Evolutionary conservation across 2,888 invertebrate genomes (phyloP), one percentile per base, ranked within the genome.

Genomic region (Ctena decussata): DNA sequence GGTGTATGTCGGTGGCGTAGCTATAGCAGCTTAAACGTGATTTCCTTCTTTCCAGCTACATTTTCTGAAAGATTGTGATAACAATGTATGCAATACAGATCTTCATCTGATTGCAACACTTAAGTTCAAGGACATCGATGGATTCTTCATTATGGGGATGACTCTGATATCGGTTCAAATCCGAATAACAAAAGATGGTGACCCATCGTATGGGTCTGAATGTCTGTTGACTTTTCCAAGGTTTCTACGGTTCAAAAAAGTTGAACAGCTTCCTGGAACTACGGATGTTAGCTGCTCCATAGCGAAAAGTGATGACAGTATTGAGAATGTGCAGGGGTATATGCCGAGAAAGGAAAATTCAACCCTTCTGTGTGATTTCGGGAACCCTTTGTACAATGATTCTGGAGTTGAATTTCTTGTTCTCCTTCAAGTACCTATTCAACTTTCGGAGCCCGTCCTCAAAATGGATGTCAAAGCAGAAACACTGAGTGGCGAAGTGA

Each of bases 201-300:
- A 93, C 32, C 89, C 89, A 6, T 89, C 93, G 0, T 91, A 91
- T 72, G 87, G 90, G 0, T 90, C 93, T 0, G 77, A 84, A 5
- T 85, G 92, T 24, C 81, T 81, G 21, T 57, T 92, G 27, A 82
- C 41, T 21, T 91, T 87, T 70, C 92, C 93, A 0, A 76, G 84
- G 18, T 71, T 73, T 12, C 71, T 91, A 3, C 41, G 81, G 11
- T 91, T 88, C 65, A 87, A 80, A 6, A 82, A 87, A 41, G 76
- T 81, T 0, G 70, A 80, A 41, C 76, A 87, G 24, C 27, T 85
- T 0, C 35, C 39, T 0, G 91, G 90, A 5, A 73, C 80, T 2
- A 80, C 82, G 15, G 82, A 80, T 30, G 77, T 92, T 12, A 73
- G 44, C 0, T 89, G 84, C 39, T 65, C 76, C 46, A 49, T 74